Evolutionary conservation across 2,888 invertebrate genomes (phyloP).

Genomic region (Pristionchus arcanus): DNA sequence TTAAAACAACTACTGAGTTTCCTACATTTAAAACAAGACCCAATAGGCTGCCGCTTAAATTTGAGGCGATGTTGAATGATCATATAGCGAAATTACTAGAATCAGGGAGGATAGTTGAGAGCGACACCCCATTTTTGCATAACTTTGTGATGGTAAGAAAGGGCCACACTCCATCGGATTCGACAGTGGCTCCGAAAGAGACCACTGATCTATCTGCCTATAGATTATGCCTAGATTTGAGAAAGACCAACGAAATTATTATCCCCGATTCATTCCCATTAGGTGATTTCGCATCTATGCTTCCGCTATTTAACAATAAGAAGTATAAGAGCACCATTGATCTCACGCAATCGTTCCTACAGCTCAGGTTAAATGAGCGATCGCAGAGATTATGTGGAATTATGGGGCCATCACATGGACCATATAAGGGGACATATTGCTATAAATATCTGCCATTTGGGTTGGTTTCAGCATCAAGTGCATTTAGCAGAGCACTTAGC

Average conservation of each 20-base stretch:
- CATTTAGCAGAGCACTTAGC: background rate
- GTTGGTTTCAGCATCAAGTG: background rate
- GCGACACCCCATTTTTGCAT: conserved; percentile 10
- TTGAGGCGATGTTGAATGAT: background rate
- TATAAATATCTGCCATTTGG: background rate
- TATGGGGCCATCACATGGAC: background rate
- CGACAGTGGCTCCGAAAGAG: background rate
- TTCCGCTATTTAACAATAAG: background rate
- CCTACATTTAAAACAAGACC: background rate
- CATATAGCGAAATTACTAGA: background rate
- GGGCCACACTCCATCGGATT: background rate
- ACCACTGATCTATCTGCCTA: background rate
- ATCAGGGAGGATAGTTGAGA: background rate
- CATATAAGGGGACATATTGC: background rate
- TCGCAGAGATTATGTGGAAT: conserved; percentile 20
- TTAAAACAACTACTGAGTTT: background rate
- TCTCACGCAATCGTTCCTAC: conserved; percentile 1
- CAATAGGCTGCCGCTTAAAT: background rate
- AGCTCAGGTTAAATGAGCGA: background rate
- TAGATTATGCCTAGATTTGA: background rate
- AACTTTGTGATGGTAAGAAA: background rate
- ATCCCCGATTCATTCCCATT: background rate
- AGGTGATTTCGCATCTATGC: background rate
- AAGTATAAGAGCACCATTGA: background rate
- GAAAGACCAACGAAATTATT: background rate